A percentile compares a stretch with the other conserved stretches of the same genome.
phyloP scores from a whole-genome alignment of 2,797 vertebrate genomes.

The Danio choprae region DNA sequence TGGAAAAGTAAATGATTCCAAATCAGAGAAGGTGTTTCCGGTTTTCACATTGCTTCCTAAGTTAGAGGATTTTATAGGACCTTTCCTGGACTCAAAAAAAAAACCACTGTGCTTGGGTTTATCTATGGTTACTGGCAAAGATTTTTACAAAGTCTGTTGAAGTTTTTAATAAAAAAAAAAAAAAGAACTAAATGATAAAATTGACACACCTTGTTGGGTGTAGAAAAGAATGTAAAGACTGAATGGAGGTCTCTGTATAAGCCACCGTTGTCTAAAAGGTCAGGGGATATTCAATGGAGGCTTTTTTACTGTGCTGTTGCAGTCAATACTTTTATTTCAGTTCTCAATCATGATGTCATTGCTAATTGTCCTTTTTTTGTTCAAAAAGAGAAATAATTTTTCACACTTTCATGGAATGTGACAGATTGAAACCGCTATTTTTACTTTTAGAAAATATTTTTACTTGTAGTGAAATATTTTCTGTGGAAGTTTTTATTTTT shows the following conservation, averaged over 20 bases:
- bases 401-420: no score
- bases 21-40: no score
- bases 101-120: background rate
- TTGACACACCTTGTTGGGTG: background rate
- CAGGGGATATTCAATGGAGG: background rate
- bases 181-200: background rate
- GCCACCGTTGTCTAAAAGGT: no score
- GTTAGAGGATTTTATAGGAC: no score
- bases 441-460: no score
- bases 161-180: constrained; percentile 10
- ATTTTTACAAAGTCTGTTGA: background rate
- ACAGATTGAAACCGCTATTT: no score
- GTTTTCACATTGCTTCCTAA: no score
- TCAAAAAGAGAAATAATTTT: background rate
- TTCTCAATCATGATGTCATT: background rate
- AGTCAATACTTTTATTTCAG: no score
- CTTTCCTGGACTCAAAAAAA: no score
- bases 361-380: background rate
- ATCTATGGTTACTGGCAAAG: background rate
- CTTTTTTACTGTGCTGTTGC: background rate
- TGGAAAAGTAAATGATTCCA: no score
- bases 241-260: background rate
- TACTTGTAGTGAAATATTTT: no score
- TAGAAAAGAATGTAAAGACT: background rate
- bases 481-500: no score